Base-by-base conservation (phyloP, 2,888 invertebrate genomes). In the Stratiomys singularior region DNA sequence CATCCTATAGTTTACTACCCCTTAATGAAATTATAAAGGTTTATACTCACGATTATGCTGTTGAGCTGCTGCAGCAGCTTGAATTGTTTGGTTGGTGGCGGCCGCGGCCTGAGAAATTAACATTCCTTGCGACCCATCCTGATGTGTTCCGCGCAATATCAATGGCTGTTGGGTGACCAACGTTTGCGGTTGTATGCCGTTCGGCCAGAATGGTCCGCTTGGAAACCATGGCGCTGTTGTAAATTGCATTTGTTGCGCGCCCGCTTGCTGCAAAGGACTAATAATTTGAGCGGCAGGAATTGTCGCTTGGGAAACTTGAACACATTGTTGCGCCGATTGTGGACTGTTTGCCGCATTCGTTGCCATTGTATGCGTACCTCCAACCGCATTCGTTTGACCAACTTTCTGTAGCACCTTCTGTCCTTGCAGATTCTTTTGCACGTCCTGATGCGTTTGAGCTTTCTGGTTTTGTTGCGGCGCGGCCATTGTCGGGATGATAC, bases 181-280 rank as follows among this genome's bases (percentile, higher is more conserved):
- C 0, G 93, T 89, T 46, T 91, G 90, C 0, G 93, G 92, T 82
- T 92, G 94, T 27, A 94, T 85, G 0, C 93, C 92, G 15, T 92
- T 92, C 0, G 89, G 87, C 94, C 95, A 95, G 79, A 92, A 90
- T 85, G 92, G 92, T 80, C 93, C 86, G 27, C 91, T 90, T 69
- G 92, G 90, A 81, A 94, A 93, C 95, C 95, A 95, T 1, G 93
- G 93, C 0, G 91, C 89, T 23, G 87, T 60, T 3, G 88, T 86
- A 83, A 95, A 93, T 87, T 95, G 95, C 93, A 95, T 93, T 79
- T 90, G 90, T 82, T 92, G 92, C 9, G 91, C 90, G 30, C 90
- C 89, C 27, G 90, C 83, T 85, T 91, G 91, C 88, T 93, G 93
- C 80, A 93, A 84, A 0, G 93, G 93, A 83, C 91, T 92, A 81